Base-by-base conservation (phyloP, 2,888 invertebrate species). In the Strigamia maritima region DNA sequence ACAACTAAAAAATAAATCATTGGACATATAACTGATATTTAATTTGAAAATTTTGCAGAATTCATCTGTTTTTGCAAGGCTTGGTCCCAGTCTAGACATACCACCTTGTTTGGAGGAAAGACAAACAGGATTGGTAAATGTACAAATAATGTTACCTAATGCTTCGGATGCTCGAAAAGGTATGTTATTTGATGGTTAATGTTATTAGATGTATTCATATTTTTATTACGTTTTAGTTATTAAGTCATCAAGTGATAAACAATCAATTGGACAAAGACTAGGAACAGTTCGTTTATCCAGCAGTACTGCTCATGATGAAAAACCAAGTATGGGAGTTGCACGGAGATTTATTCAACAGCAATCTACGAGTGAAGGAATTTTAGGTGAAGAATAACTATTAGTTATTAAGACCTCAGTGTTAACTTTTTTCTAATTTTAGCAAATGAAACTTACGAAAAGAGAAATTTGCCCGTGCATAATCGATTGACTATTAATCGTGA, bases 21-120 rank as follows among this genome's bases (percentile, higher is more conserved):
- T 76, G 14, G 26, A n/a, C 16, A 28, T 49, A 10, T 1, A 49
- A 49, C 14, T 35, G 35, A 35, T 35, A 0, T 49, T 49, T 49
- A 16, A 10, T 35, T 49, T 49, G 49, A 19, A n/a, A 28, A 14
- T 19, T 74, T 74, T 35, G 38, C 76, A 76, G 44, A 38, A 14
- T 4, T 38, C 77, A 16, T 77, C 77, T 6, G 77, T 77, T 6
- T 77, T 77, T 28, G 26, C 44, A 14, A 49, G 77, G 8, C 35
- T 77, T 2, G 77, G 77, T 24, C 77, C 77, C 1, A 60, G 77
- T 54, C 24, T 49, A 16, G 49, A 77, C 44, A 54, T 77, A 12
- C 24, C 31, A 7, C 60, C 77, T 10, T 54, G 60, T 2, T 54
- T 54, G 12, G 22, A 38, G 19, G 76, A 76, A 4, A n/a, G 60